A percentile compares a stretch with the other conserved stretches of the same genome.
Conservation (phyloP, 1,140 invertebrate species). For the Neoseiulus cucumeris region DNA sequence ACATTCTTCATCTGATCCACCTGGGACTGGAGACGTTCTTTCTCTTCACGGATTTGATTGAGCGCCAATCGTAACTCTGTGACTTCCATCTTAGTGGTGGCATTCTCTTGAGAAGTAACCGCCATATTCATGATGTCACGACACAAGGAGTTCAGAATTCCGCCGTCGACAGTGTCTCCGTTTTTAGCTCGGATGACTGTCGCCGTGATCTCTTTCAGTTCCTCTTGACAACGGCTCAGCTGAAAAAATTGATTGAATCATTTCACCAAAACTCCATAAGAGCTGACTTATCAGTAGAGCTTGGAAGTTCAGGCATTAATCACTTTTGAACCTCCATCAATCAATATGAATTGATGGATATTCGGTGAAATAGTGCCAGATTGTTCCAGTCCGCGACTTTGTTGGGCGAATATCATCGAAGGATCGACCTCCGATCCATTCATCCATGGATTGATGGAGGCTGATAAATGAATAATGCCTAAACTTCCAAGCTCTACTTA, state of each 20-base stretch:
- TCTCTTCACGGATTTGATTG: background rate
- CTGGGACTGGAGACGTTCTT: background rate
- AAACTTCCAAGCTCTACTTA: too few relatives aligned
- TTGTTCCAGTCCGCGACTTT: too few relatives aligned
- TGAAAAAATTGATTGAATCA: background rate
- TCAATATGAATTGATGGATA: too few relatives aligned
- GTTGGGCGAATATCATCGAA: too few relatives aligned
- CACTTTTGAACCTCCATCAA: too few relatives aligned
- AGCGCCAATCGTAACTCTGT: background rate
- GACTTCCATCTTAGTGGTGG: background rate
- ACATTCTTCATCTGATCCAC: background rate
- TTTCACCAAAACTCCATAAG: too few relatives aligned
- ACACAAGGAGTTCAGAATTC: background rate
- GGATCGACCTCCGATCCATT: too few relatives aligned
- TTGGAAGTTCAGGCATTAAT: too few relatives aligned
- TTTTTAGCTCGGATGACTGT: background rate
- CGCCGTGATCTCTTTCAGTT: background rate
- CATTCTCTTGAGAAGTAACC: background rate
- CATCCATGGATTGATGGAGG: too few relatives aligned
- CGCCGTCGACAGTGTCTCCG: background rate
- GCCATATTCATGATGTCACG: background rate
- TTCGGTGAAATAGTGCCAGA: too few relatives aligned
- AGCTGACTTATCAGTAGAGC: too few relatives aligned
- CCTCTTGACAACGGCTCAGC: background rate
- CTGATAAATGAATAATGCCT: too few relatives aligned